Evolutionary conservation across 1,140 invertebrate species (phyloP).

Genomic region (Apis dorsata): DNA sequence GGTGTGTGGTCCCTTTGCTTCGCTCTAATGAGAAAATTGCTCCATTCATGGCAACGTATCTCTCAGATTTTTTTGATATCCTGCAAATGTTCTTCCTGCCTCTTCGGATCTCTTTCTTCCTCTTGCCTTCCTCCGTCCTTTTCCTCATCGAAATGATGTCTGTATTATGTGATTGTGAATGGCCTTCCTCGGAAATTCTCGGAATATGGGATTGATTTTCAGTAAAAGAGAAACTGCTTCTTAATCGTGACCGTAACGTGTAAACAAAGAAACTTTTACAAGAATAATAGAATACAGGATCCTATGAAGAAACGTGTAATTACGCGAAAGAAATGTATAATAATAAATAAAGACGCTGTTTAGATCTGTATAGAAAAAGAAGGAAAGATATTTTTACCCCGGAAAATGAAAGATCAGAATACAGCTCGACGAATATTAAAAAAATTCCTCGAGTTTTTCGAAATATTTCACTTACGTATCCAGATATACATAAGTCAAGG

Average conservation of each 20-base stretch:
- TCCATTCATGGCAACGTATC: slow-evolving; percentile 31
- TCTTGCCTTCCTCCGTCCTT: background rate
- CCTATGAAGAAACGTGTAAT: too few species aligned
- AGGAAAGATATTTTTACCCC: background rate
- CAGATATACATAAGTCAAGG: background rate
- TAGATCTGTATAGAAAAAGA: too few species aligned
- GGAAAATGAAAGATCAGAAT: background rate
- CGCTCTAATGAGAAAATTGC: slow-evolving; percentile 49
- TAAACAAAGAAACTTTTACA: too few species aligned
- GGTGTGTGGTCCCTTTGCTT: slow-evolving; percentile 32
- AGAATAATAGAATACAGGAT: too few species aligned
- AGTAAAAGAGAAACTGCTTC: background rate
- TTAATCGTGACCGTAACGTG: too few species aligned
- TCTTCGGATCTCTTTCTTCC: background rate
- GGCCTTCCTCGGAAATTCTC: background rate
- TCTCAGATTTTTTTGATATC: slow-evolving; percentile 5
- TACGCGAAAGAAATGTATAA: too few species aligned
- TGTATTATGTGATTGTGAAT: background rate
- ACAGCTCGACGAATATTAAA: background rate
- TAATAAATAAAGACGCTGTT: too few species aligned
- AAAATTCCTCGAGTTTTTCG: background rate
- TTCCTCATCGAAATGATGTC: background rate
- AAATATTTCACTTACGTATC: background rate
- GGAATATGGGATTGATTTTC: background rate
- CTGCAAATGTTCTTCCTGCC: slow-evolving; percentile 1